These are phyloP conservation scores for Lamellibrachia luymesi DNA, from an alignment of 1,140 invertebrate genomes.

Conservation along the genomic window DNA sequence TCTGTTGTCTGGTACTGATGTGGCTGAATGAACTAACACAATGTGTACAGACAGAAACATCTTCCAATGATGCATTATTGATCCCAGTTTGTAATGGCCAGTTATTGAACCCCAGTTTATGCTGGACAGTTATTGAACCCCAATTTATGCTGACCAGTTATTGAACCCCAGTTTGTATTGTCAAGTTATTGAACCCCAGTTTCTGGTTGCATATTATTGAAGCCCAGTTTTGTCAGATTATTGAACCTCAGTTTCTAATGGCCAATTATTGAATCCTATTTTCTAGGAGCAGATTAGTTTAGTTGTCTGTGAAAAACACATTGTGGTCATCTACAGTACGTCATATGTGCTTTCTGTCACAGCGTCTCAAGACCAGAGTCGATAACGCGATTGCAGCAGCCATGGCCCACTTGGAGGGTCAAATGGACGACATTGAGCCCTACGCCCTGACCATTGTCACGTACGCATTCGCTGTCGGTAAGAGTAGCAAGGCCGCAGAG, in stretches of 20 bases:
- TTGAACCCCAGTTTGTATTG: neutral
- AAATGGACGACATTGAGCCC: slow-evolving; percentile 9
- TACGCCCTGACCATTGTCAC: slow-evolving; percentile 19
- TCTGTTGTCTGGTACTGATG: neutral
- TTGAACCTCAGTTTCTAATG: neutral
- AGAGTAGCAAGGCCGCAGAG: slow-evolving; percentile 67
- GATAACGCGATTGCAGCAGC: neutral
- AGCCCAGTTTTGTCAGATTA: too few relatives aligned
- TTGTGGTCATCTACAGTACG: neutral
- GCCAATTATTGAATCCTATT: neutral
- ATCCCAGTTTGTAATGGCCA: neutral
- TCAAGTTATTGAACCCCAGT: neutral
- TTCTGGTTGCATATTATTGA: neutral
- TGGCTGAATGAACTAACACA: neutral
- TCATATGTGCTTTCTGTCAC: neutral
- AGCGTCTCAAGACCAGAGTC: neutral
- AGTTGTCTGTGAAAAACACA: neutral
- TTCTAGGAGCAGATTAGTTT: neutral
- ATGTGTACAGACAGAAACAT: neutral
- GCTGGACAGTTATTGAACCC: neutral
- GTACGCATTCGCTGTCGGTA: slow-evolving; percentile 63
- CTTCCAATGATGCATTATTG: neutral
- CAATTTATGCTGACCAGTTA: neutral
- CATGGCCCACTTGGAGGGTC: neutral
- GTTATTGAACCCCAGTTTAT: neutral